phyloP scores from a whole-genome alignment of 2,113 vertebrate genomes.

The Mystacornis crossleyi region DNA sequence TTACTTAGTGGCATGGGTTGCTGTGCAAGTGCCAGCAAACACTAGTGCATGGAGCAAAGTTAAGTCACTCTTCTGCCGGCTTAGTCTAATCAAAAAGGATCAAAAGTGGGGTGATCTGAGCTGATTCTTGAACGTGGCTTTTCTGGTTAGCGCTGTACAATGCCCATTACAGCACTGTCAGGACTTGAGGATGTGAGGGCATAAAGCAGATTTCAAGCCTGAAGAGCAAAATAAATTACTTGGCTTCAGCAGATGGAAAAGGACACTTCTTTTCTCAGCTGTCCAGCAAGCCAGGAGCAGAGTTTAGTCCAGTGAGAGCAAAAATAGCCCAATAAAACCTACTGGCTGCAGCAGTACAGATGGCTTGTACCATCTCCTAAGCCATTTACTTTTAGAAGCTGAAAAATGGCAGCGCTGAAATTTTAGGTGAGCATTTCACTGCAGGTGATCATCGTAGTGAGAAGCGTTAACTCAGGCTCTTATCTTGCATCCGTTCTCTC shows the following conservation, averaged over 20 bases:
- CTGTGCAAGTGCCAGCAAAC: not conserved
- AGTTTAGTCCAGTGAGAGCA: conserved; percentile 16
- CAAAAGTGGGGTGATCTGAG: not conserved
- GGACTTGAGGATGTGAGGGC: not conserved
- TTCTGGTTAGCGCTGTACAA: not conserved
- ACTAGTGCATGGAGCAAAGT: not conserved
- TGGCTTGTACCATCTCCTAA: not conserved
- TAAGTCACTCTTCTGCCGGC: not conserved
- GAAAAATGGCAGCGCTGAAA: not conserved
- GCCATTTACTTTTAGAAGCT: conserved; percentile 24
- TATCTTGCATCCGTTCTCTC: not conserved
- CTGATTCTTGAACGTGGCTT: not conserved
- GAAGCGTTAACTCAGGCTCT: not conserved
- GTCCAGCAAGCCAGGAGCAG: conserved; percentile 3
- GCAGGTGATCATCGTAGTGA: not conserved
- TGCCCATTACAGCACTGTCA: not conserved
- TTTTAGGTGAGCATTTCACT: conserved; percentile 14
- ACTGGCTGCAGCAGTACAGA: conserved; percentile 3
- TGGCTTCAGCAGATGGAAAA: conserved; percentile 23
- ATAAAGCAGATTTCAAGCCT: conserved; percentile 15
- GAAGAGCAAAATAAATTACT: conserved; percentile 46
- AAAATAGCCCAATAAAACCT: conserved; percentile 35
- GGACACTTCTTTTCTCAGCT: conserved; percentile 9
- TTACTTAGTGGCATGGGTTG: not conserved
- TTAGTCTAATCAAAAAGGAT: not conserved